phyloP scores from a whole-genome alignment of 2,113 vertebrate species.

The Benitochromis conjunctus region DNA sequence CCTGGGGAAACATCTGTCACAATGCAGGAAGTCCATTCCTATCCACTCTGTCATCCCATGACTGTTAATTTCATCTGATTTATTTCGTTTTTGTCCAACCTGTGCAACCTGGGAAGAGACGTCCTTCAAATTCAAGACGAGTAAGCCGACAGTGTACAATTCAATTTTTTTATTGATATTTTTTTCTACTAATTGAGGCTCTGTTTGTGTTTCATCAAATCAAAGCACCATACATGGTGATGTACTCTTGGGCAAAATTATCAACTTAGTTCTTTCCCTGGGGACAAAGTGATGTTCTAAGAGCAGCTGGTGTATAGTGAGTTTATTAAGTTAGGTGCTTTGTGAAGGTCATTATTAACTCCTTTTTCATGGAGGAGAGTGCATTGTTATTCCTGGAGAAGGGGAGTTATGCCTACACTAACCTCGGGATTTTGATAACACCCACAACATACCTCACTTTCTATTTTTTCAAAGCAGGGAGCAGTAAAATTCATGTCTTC shows the following conservation, averaged over 20 bases:
- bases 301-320: not conserved
- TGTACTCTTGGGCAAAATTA: not conserved
- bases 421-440: not conserved
- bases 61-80: not conserved
- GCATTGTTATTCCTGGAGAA: not conserved
- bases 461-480: not conserved
- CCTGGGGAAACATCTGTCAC: not conserved
- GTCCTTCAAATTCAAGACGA: not conserved
- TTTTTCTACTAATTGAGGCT: not conserved
- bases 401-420: not conserved
- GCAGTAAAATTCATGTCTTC: not conserved
- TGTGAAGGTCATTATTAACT: not conserved
- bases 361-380: not conserved
- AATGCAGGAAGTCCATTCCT: constrained; percentile 13
- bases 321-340: not conserved
- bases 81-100: not conserved
- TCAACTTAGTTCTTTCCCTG: not conserved
- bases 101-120: not conserved
- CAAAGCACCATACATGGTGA: not conserved
- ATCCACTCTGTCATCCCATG: not conserved
- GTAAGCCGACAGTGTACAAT: not conserved
- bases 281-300: not conserved
- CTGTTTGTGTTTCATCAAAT: not conserved
- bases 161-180: not conserved
- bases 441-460: not conserved